A percentile compares a stretch with the other conserved stretches of the same genome.
Evolutionary conservation across 2,797 vertebrate species (phyloP).

Genomic region (Malurus splendens): DNA sequence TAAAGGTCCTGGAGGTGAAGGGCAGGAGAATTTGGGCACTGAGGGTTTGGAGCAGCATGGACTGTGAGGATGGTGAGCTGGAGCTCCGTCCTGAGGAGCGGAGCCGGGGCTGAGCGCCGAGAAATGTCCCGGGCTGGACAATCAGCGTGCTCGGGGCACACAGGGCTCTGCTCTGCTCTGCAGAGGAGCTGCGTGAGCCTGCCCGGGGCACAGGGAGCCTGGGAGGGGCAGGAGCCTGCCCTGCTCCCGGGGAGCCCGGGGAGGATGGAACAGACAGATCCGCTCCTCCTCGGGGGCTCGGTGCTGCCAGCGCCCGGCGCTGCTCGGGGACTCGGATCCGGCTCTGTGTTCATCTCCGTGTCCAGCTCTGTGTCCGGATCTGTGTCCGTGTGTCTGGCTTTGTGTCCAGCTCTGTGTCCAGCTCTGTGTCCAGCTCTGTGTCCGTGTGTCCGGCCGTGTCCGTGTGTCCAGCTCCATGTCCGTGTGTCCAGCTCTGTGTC

Average conservation of each 20-base stretch:
- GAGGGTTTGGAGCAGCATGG: not conserved
- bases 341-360: too few relatives aligned
- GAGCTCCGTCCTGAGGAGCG: not conserved
- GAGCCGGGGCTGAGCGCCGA: not conserved
- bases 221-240: not conserved
- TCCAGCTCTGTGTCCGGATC: too few relatives aligned
- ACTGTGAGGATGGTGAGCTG: accelerated
- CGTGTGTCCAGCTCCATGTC: too few relatives aligned
- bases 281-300: not conserved
- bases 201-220: not conserved
- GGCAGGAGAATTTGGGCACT: not conserved
- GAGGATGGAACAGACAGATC: not conserved
- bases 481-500: too few relatives aligned
- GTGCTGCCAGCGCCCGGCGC: not conserved
- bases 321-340: accelerated
- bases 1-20: not conserved
- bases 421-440: too few relatives aligned
- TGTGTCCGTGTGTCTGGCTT: too few relatives aligned
- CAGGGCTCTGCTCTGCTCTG: not conserved
- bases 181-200: not conserved
- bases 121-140: accelerated
- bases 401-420: too few relatives aligned
- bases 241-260: not conserved
- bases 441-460: too few relatives aligned
- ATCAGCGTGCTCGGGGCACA: not conserved